Conservation (phyloP, 2,797 vertebrate species). For the Leptoclinus maculatus region DNA sequence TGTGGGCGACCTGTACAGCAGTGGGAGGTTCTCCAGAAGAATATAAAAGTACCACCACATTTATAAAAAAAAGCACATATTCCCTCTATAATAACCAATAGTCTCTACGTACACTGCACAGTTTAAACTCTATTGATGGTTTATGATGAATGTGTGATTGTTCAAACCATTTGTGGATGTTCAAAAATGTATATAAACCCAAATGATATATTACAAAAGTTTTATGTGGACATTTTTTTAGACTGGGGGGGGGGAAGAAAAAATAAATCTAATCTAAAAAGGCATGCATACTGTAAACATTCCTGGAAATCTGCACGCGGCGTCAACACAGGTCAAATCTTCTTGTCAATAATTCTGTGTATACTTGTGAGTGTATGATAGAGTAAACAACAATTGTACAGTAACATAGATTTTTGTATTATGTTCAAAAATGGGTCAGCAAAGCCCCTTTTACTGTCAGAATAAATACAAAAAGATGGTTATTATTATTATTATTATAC, state of each 20-base stretch:
- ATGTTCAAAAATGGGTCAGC: slow-evolving; percentile 75
- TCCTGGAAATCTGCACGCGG: slow-evolving; percentile 86
- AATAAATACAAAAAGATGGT: slow-evolving; percentile 56
- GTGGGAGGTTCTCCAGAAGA: slow-evolving; percentile 18
- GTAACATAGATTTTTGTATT: slow-evolving; percentile 81
- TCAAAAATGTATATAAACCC: slow-evolving; percentile 78
- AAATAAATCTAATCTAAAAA: slow-evolving; percentile 64
- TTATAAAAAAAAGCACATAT: slow-evolving; percentile 54
- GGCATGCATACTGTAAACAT: slow-evolving; percentile 88
- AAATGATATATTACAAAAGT: slow-evolving; percentile 69
- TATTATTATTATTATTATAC: not conserved
- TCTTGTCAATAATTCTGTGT: slow-evolving; percentile 80
- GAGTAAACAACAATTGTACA: slow-evolving; percentile 78
- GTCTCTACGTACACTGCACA: slow-evolving; percentile 42
- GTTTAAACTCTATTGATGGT: slow-evolving; percentile 64
- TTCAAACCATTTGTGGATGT: slow-evolving; percentile 79
- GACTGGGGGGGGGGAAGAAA: not conserved
- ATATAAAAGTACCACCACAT: slow-evolving; percentile 16
- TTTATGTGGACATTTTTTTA: slow-evolving; percentile 72
- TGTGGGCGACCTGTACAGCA: not conserved
- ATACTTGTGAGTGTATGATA: slow-evolving; percentile 81
- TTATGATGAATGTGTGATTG: slow-evolving; percentile 80
- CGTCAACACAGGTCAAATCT: slow-evolving; percentile 81
- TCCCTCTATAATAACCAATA: slow-evolving; percentile 69
- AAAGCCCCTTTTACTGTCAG: slow-evolving; percentile 82